phyloP scores from a whole-genome alignment of 2,797 vertebrate species.

The Euthynnus affinis region DNA sequence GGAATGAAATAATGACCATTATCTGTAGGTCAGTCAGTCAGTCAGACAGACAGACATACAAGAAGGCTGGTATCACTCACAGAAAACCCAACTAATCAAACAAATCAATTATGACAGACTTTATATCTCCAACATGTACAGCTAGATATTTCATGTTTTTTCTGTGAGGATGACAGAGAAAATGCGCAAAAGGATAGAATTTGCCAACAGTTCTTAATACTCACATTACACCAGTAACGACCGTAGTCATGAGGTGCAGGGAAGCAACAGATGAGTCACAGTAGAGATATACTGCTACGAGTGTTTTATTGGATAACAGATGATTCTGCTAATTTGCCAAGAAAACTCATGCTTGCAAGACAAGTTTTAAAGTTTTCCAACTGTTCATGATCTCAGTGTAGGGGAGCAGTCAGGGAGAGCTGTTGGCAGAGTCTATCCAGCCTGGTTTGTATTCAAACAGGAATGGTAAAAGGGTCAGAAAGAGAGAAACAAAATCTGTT shows the following conservation, averaged over 20 bases:
- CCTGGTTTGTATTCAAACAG: constrained; percentile 46
- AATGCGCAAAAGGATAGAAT: constrained; percentile 40
- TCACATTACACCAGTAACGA: background rate
- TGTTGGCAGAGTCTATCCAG: constrained; percentile 50
- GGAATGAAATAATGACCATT: constrained; percentile 34
- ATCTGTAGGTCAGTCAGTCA: constrained; percentile 7
- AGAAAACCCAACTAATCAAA: constrained; percentile 60
- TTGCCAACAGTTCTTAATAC: constrained; percentile 52
- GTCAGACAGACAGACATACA: constrained; percentile 29
- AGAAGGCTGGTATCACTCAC: constrained; percentile 59
- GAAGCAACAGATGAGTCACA: constrained; percentile 17
- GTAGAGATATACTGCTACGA: background rate
- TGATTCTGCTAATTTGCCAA: constrained; percentile 16
- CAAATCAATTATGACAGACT: background rate
- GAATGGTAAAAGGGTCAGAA: constrained; percentile 27
- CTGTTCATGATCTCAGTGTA: background rate
- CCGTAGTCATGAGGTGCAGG: background rate
- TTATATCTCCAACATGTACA: background rate
- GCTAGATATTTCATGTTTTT: constrained; percentile 32
- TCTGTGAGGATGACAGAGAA: constrained; percentile 64
- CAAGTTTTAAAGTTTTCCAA: constrained; percentile 18
- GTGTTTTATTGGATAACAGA: background rate
- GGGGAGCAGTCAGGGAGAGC: constrained; percentile 21
- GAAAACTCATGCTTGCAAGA: background rate
- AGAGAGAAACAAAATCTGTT: constrained; percentile 21